Percentiles rank a stretch among this genome's conserved stretches.
Conservation (phyloP, 2,797 vertebrate species). For the Staurois parvus region DNA sequence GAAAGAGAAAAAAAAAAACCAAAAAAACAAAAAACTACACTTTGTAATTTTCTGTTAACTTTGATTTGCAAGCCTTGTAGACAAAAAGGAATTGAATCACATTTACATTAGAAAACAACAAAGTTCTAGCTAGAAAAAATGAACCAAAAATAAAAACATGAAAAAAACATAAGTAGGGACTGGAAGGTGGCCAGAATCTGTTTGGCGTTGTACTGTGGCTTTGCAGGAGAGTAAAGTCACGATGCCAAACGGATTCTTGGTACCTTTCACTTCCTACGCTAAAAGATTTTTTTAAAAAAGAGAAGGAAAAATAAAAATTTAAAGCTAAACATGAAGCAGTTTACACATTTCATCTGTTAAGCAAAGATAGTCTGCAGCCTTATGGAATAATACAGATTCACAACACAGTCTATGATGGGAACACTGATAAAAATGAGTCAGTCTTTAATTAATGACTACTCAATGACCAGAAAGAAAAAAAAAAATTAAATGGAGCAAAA, state of each 20-base stretch:
- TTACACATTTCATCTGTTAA: constrained; percentile 88
- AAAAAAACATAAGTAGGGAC: constrained; percentile 87
- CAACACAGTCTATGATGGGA: constrained; percentile 70
- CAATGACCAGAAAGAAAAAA: constrained; percentile 70
- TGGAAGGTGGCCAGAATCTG: constrained; percentile 91
- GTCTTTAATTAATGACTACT: constrained; percentile 70
- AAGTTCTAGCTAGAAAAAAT: constrained; percentile 70
- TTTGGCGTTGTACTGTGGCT: constrained; percentile 85
- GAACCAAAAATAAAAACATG: constrained; percentile 72
- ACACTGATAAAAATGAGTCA: constrained; percentile 71
- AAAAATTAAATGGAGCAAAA: constrained; percentile 55
- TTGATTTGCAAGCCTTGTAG: constrained; percentile 81
- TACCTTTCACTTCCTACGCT: constrained; percentile 92
- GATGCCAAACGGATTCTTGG: constrained; percentile 91
- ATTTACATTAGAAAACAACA: constrained; percentile 78
- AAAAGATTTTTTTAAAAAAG: constrained; percentile 70
- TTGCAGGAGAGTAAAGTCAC: constrained; percentile 85
- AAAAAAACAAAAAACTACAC: constrained; percentile 83
- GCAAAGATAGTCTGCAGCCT: constrained; percentile 98
- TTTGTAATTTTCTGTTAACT: constrained; percentile 93
- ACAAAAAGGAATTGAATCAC: constrained; percentile 73
- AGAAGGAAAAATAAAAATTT: constrained; percentile 75
- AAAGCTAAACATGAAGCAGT: constrained; percentile 90
- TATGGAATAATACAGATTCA: constrained; percentile 91
- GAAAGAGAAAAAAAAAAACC: constrained; percentile 89